phyloP scores from a whole-genome alignment of 2,797 vertebrate species.

The Hippoglossus hippoglossus region DNA sequence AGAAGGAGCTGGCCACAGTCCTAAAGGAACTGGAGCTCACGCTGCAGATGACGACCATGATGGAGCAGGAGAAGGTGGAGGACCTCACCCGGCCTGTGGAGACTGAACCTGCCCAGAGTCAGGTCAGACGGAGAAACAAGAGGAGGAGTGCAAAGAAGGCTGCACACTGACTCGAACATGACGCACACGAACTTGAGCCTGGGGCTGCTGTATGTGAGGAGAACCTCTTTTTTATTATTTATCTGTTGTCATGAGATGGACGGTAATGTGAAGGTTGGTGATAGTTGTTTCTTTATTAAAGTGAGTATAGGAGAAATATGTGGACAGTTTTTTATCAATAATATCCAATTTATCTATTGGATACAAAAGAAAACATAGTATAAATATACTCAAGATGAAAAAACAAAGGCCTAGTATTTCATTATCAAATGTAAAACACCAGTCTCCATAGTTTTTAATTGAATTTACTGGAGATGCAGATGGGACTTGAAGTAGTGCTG shows the following conservation, averaged over 20 bases:
- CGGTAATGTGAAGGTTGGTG: constrained; percentile 5
- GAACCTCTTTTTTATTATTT: background rate
- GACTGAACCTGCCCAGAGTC: constrained; percentile 5
- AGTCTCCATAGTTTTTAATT: too few relatives aligned
- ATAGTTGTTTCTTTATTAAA: constrained; percentile 11
- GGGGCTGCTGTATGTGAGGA: background rate
- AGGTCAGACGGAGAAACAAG: constrained; percentile 70
- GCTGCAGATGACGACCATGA: constrained; percentile 43
- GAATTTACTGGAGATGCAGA: too few relatives aligned
- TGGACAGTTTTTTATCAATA: background rate
- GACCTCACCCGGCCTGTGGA: constrained; percentile 24
- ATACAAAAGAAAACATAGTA: background rate
- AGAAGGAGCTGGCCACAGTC: constrained; percentile 74
- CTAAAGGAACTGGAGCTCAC: constrained; percentile 76
- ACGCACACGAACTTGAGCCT: background rate
- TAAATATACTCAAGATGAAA: background rate
- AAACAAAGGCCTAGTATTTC: background rate
- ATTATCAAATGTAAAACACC: too few relatives aligned
- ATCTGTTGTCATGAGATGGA: background rate
- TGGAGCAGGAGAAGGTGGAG: constrained; percentile 62
- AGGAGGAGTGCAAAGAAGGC: constrained; percentile 64
- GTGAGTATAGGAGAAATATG: background rate
- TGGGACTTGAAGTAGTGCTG: too few relatives aligned
- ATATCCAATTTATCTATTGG: background rate
- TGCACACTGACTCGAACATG: constrained; percentile 33